Percentiles rank a stretch among this genome's conserved stretches.
phyloP scores from a whole-genome alignment of 53 echinoderm and acorn worm genomes.

The Hippasteria phrygiana region DNA sequence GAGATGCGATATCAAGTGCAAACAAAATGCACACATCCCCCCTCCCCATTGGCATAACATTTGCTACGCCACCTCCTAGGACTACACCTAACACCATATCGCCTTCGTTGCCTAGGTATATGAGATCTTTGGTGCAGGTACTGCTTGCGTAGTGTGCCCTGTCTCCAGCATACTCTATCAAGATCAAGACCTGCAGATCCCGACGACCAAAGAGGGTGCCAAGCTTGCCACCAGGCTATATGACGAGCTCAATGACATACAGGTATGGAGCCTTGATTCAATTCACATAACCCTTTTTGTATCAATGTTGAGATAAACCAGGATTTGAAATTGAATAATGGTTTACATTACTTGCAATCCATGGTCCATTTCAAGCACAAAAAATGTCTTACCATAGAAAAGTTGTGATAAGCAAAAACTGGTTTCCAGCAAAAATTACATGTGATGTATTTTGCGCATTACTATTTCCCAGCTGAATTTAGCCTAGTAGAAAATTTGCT shows the following conservation, averaged over 20 bases:
- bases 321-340: not conserved
- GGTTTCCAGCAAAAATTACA: too few species aligned
- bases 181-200: slow-evolving; percentile 83
- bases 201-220: slow-evolving; percentile 85
- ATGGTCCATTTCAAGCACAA: too few species aligned
- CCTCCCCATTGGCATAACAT: too few species aligned
- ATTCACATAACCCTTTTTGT: not conserved
- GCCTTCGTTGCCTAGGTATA: slow-evolving; percentile 62
- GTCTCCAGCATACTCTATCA: slow-evolving; percentile 91
- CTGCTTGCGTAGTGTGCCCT: slow-evolving; percentile 96
- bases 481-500: too few species aligned
- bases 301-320: too few species aligned
- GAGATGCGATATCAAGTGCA: too few species aligned
- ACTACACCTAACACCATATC: not conserved
- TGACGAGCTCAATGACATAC: slow-evolving; percentile 89
- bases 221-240: slow-evolving; percentile 81
- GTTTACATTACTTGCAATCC: not conserved
- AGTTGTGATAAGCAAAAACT: too few species aligned
- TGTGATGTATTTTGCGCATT: too few species aligned
- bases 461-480: too few species aligned
- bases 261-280: slow-evolving; percentile 64
- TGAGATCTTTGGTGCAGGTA: slow-evolving; percentile 97
- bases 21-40: too few species aligned
- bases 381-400: too few species aligned
- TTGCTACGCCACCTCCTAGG: too few species aligned